These are phyloP conservation scores for Colletes latitarsis DNA, from an alignment of 1,140 invertebrate species.

Conservation along the genomic window DNA sequence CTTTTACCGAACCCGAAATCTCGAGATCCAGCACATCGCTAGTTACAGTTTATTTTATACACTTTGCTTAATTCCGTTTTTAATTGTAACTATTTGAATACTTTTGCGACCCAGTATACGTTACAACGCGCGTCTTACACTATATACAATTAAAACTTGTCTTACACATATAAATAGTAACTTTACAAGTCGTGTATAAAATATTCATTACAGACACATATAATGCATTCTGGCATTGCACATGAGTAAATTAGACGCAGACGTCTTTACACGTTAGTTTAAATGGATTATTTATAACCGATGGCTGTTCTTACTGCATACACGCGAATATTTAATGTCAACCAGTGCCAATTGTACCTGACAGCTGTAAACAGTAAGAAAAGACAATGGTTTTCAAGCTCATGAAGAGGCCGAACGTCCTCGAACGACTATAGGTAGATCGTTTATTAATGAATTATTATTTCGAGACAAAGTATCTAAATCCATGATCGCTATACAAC, in stretches of 20 bases:
- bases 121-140: background rate
- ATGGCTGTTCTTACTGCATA: slow-evolving; percentile 7
- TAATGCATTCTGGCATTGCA: slow-evolving; percentile 1
- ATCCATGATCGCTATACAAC: background rate
- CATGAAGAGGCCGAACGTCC: background rate
- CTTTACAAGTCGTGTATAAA: slow-evolving; percentile 64
- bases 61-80: background rate
- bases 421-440: background rate
- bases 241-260: background rate
- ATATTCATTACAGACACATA: slow-evolving; percentile 38
- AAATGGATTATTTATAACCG: slow-evolving; percentile 63
- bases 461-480: slow-evolving; percentile 3
- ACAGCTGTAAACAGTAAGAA: background rate
- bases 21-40: background rate
- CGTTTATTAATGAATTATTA: background rate
- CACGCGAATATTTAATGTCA: background rate
- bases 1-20: no score
- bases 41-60: background rate
- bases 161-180: slow-evolving; percentile 57
- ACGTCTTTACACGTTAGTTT: slow-evolving; percentile 3
- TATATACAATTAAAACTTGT: slow-evolving; percentile 57
- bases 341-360: background rate
- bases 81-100: background rate
- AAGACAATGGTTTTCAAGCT: background rate
- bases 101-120: slow-evolving; percentile 6